Conservation (phyloP, 2,797 vertebrate genomes). For the Falco cherrug region DNA sequence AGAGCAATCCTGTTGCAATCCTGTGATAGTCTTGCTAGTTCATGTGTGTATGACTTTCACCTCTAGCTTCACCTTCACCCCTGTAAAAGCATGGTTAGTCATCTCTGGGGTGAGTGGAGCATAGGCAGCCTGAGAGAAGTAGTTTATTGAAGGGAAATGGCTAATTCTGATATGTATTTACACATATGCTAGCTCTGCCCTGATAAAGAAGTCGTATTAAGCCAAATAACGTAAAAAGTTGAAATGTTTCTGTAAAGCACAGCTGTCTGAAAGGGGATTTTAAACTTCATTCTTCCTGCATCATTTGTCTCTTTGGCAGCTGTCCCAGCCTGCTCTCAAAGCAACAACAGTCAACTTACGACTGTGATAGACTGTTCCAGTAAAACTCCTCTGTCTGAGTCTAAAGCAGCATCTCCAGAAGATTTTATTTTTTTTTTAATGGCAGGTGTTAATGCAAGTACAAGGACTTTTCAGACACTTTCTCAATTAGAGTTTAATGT, state of each 20-base stretch:
- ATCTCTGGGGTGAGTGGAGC: background rate
- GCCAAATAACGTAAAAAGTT: constrained; percentile 40
- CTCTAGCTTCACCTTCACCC: background rate
- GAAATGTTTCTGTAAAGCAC: constrained; percentile 30
- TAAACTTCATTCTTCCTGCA: constrained; percentile 23
- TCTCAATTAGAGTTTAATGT: background rate
- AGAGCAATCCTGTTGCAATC: constrained; percentile 4
- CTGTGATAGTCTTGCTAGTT: background rate
- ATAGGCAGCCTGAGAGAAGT: background rate
- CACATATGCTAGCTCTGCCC: background rate
- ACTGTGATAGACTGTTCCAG: constrained; percentile 40
- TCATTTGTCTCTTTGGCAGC: constrained; percentile 53
- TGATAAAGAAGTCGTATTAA: constrained; percentile 27
- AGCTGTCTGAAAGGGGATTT: constrained; percentile 34
- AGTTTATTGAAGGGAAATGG: constrained; percentile 30
- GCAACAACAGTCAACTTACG: constrained; percentile 16
- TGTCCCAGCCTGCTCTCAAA: constrained; percentile 45
- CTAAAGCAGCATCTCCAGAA: constrained; percentile 44
- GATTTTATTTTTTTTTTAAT: background rate
- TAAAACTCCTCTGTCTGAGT: constrained; percentile 25
- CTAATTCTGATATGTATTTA: background rate
- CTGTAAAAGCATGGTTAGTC: constrained; percentile 17
- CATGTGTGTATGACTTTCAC: background rate
- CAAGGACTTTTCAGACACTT: constrained; percentile 13
- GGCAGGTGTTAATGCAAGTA: background rate